phyloP scores from a whole-genome alignment of 2,888 invertebrate species.

The Caprella mutica region DNA sequence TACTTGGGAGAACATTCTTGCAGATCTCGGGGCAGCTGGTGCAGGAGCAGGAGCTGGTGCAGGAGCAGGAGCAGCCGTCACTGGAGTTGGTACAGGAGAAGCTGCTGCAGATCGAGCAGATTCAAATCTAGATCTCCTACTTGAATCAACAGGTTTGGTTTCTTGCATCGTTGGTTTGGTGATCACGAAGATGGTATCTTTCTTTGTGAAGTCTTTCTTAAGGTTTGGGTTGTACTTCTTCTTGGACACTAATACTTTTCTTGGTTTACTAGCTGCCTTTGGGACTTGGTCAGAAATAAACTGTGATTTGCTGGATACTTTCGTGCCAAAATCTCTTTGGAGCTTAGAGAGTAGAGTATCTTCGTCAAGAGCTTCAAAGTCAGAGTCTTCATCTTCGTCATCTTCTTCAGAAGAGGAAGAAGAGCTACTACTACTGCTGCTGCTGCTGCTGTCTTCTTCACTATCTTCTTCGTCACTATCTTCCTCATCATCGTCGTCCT shows the following conservation, averaged over 20 bases:
- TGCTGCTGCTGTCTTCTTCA: neutral
- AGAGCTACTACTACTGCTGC: neutral
- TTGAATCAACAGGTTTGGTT: no score
- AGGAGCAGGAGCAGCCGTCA: neutral
- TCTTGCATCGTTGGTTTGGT: no score
- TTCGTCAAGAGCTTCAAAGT: neutral
- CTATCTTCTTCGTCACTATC: neutral
- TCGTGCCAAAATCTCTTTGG: neutral
- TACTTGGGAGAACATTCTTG: no score
- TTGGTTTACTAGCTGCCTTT: no score
- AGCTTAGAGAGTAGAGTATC: neutral
- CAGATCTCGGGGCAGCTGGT: neutral
- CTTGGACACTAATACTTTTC: no score
- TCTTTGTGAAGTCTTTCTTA: no score
- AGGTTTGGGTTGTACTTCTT: no score
- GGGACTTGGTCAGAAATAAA: no score
- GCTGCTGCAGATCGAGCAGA: no score
- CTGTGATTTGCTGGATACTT: no score
- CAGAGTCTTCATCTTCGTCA: neutral
- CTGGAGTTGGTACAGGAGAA: neutral
- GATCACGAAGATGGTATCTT: no score
- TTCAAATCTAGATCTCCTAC: no score
- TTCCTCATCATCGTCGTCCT: neutral
- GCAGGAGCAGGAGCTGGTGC: neutral
- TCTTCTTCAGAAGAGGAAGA: neutral